Base-by-base conservation (phyloP, 2,888 invertebrate genomes). In the Hirtodrosophila confusa region DNA sequence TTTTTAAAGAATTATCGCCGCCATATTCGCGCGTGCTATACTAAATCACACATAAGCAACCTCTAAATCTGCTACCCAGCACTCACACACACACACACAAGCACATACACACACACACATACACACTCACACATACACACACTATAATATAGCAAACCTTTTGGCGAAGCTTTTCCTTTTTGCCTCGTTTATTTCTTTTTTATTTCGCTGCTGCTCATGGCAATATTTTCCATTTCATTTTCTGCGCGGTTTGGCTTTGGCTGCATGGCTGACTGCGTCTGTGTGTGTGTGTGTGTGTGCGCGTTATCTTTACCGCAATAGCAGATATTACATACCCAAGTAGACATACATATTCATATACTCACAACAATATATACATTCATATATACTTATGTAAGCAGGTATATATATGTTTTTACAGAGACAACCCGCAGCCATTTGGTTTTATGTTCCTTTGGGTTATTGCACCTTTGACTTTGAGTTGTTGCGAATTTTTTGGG, bases 1-100 rank as follows among this genome's bases (percentile, higher is more conserved):
- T 90, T 90, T 90, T 90, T 90, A 89, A 90, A 90, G 90, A 90
- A 90, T 90, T 90, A 90, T 90, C 90, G 89, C 90, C 87, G 86
- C 90, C 90, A 90, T 90, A 90, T 90, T 90, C 90, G 90, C 90
- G 90, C 89, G 86, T 90, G 90, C 90, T 90, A 83, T 77, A 86
- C 88, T 90, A 90, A 90, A 90, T 90, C 90, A 90, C 90, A 90
- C 89, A 89, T 90, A 90, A 90, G 90, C 86, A 90, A 90, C 90
- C 90, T 88, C 90, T 89, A 90, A 90, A 90, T 89, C 90, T 90
- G 89, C 76, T 89, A 83, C 87, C 84, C 84, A 58, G 69, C 58
- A 69, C 67, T 61, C 67, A 40, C 64, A 67, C 61, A 58, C 70
- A 43, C 50, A 45, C 43, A 50, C 55, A 44, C 57, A 10, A n/a